Conservation (phyloP, 2,113 vertebrate species). For the Irena cyanogastra region DNA sequence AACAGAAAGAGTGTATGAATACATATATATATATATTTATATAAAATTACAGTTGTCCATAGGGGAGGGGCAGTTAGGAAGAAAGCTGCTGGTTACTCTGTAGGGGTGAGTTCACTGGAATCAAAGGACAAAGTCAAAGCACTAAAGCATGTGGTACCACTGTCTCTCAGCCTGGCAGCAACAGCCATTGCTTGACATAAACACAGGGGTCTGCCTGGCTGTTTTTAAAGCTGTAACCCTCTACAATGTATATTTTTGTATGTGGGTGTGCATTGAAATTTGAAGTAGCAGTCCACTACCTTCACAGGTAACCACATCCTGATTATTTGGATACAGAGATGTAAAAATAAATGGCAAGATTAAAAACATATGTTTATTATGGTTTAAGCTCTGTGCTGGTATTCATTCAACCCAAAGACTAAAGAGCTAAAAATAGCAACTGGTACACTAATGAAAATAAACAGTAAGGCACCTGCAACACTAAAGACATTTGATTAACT, state of each 20-base stretch:
- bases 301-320: conserved; percentile 77
- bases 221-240: neutral
- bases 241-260: conserved; percentile 66
- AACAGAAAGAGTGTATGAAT: neutral
- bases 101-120: neutral
- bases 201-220: neutral
- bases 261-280: conserved; percentile 56
- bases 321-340: conserved; percentile 68
- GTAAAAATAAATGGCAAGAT: conserved; percentile 74
- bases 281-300: conserved; percentile 55
- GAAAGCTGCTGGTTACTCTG: neutral
- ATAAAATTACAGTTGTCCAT: neutral
- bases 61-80: neutral
- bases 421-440: conserved; percentile 70
- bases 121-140: neutral
- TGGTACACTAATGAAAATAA: conserved; percentile 72
- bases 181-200: neutral
- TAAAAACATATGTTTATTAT: conserved; percentile 70
- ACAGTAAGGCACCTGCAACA: conserved; percentile 68
- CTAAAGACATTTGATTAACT: conserved; percentile 73
- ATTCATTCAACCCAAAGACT: conserved; percentile 67
- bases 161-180: neutral
- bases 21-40: neutral
- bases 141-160: neutral
- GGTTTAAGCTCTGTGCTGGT: conserved; percentile 57